phyloP scores from a whole-genome alignment of 1,140 invertebrate genomes.

The Zophobas atratus region DNA sequence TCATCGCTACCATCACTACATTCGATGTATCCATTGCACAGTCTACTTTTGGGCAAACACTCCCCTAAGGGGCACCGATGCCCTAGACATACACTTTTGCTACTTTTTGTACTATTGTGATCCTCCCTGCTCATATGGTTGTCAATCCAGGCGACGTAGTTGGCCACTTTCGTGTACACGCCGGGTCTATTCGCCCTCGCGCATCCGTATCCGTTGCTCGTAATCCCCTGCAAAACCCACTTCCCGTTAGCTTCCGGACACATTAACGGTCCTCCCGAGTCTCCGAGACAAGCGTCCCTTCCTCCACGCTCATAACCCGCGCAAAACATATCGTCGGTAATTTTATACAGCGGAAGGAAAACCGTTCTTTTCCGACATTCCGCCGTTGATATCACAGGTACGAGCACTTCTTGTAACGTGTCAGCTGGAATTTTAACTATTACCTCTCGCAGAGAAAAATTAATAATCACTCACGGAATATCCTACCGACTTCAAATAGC shows the following conservation, averaged over 20 bases:
- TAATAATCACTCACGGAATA: slow-evolving; percentile 80
- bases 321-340: slow-evolving; percentile 68
- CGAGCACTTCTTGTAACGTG: slow-evolving; percentile 87
- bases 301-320: slow-evolving; percentile 66
- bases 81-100: slow-evolving; percentile 72
- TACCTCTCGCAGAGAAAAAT: slow-evolving; percentile 7
- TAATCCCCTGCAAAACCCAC: slow-evolving; percentile 70
- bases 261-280: slow-evolving; percentile 78
- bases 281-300: slow-evolving; percentile 77
- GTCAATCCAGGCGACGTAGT: slow-evolving; percentile 85
- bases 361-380: slow-evolving; percentile 86
- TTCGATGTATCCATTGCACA: slow-evolving; percentile 85
- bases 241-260: slow-evolving; percentile 62
- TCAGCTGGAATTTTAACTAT: slow-evolving; percentile 75
- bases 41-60: slow-evolving; percentile 78
- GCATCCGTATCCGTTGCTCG: slow-evolving; percentile 91
- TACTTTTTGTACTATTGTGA: slow-evolving; percentile 60
- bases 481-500: slow-evolving; percentile 83
- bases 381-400: slow-evolving; percentile 86
- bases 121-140: slow-evolving; percentile 53
- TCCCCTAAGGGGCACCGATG: slow-evolving; percentile 84
- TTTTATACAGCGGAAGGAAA: slow-evolving; percentile 76
- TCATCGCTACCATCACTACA: slow-evolving; percentile 84
- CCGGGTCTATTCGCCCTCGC: slow-evolving; percentile 87
- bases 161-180: slow-evolving; percentile 89